Percentiles rank a stretch among this genome's conserved stretches.
Conservation (phyloP, 2,797 vertebrate species). For the Amblyopsis hoosieri region DNA sequence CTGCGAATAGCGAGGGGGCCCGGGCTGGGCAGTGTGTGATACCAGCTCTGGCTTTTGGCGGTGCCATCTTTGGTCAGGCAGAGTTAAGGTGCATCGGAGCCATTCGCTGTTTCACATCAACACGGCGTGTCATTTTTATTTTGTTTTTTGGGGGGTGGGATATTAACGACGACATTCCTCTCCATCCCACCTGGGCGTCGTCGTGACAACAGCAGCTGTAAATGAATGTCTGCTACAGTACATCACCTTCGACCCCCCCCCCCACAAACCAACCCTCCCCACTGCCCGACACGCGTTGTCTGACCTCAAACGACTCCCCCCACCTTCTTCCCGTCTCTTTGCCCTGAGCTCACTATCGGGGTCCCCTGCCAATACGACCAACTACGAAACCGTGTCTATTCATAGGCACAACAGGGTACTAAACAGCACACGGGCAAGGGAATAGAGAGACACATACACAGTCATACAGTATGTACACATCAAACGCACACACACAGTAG, state of each 20-base stretch:
- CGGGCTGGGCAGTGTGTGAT: conserved; percentile 29
- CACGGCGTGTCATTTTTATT: conserved; percentile 16
- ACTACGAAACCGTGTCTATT: conserved; percentile 81
- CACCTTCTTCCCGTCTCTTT: too few species aligned
- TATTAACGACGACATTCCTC: conserved; percentile 47
- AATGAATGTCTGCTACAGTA: conserved; percentile 8
- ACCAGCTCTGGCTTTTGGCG: conserved; percentile 8
- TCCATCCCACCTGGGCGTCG: conserved; percentile 9
- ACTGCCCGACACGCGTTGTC: conserved; percentile 55
- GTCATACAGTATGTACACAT: conserved; percentile 50
- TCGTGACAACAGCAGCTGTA: conserved; percentile 21
- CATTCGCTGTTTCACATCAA: conserved; percentile 8
- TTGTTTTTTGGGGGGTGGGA: not conserved
- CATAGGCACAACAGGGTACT: conserved; percentile 78
- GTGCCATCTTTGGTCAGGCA: conserved; percentile 69
- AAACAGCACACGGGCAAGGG: conserved; percentile 61
- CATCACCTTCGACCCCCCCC: not conserved
- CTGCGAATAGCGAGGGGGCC: conserved; percentile 10
- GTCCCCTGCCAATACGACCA: conserved; percentile 64
- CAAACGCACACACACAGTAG: conserved; percentile 3
- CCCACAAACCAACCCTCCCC: too few species aligned
- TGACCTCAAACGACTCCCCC: conserved; percentile 58
- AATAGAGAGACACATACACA: conserved; percentile 47
- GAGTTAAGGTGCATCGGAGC: conserved; percentile 67
- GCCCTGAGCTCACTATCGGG: conserved; percentile 53